Base-by-base conservation (phyloP, 2,888 invertebrate species). In the Caradrina kadenii region DNA sequence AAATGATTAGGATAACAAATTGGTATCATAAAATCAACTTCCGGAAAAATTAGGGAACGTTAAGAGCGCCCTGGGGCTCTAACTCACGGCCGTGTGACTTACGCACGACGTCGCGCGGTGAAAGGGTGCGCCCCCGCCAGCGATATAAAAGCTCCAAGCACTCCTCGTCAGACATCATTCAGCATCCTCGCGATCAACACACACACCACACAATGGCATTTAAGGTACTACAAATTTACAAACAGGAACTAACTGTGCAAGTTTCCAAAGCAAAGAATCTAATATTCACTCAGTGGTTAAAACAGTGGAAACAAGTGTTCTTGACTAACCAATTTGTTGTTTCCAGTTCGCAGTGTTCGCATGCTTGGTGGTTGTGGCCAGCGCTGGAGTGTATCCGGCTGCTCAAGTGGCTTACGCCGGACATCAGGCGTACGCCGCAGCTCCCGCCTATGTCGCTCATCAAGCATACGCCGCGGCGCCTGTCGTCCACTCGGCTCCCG, bases 41-140 rank as follows among this genome's bases (percentile, higher is more conserved):
- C 81, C 69, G 67, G 81, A 84, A 72, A 50, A 64, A 69, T 67
- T 71, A 67, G 83, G 88, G 88, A 88, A 69, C 81, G 84, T 82
- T 72, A 75, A 69, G 62, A 74, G 74, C 79, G 89, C 91, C 92
- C 90, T 84, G 84, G 92, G 93, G 93, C 92, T 87, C 84, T 80
- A 86, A 83, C 84, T 92, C 93, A 94, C 78, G 94, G 94, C 84
- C 94, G 76, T 76, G 69, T 83, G 88, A 87, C 89, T 89, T 90
- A 76, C 87, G 83, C 78, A 79, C 85, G 80, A 82, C 86, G 82
- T 69, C 80, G 80, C 61, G 74, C 79, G 92, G 95, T 95, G 95
- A 95, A 95, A 95, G 95, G 95, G 94, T 94, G 92, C 91, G 89
- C 91, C 93, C 91, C 93, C 86, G 89, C 88, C 77, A 73, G 70